phyloP scores from a whole-genome alignment of 2,797 vertebrate species.

The Ateles fusciceps region DNA sequence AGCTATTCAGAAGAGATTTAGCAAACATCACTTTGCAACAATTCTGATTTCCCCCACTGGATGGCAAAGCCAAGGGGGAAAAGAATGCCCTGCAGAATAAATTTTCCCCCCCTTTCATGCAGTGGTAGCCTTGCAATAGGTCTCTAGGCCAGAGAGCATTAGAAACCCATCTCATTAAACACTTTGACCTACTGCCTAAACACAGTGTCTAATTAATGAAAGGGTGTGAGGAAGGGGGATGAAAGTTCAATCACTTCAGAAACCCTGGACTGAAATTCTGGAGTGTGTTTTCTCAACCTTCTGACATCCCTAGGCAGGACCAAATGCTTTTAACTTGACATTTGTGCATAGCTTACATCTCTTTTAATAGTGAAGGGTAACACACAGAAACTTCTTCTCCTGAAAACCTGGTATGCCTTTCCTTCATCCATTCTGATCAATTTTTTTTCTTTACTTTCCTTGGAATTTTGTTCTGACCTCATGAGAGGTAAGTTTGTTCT shows the following conservation, averaged over 20 bases:
- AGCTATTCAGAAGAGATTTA: not conserved
- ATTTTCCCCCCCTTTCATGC: no score
- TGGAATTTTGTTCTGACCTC: not conserved
- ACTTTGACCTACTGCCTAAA: not conserved
- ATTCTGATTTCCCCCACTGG: not conserved
- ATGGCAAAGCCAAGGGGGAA: not conserved
- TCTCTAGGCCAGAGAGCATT: not conserved
- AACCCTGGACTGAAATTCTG: not conserved
- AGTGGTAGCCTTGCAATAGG: not conserved
- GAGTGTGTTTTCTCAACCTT: not conserved
- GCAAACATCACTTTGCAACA: not conserved
- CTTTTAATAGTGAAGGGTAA: not conserved
- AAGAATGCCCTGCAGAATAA: not conserved
- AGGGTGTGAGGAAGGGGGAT: rapidly evolving
- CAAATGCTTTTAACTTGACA: not conserved
- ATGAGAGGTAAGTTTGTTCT: not conserved
- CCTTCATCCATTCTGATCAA: no score
- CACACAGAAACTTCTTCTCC: not conserved
- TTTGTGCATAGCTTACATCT: no score
- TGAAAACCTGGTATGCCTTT: not conserved
- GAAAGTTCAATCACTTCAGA: not conserved
- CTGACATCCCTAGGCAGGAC: no score
- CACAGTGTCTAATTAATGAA: no score
- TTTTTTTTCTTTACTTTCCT: not conserved
- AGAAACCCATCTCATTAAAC: not conserved